Conservation (phyloP, 2,888 invertebrate species). For the Lysandra coridon region DNA sequence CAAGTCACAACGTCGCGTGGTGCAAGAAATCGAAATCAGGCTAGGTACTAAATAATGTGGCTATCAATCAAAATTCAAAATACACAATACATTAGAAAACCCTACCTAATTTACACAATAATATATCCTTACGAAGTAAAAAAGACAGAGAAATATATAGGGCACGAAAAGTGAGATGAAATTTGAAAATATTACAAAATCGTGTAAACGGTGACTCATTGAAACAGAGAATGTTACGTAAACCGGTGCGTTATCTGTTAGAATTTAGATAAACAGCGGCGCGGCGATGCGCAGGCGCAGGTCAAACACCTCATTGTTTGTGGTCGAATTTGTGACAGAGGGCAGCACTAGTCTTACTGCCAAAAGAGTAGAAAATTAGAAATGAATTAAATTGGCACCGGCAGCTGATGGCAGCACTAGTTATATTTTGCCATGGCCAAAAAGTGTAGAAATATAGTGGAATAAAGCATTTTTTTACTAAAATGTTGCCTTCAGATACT, state of each 20-base stretch:
- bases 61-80: too few relatives aligned
- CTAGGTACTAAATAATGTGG: too few relatives aligned
- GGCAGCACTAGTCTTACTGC: neutral
- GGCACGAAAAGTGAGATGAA: neutral
- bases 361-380: too few relatives aligned
- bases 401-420: too few relatives aligned
- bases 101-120: neutral
- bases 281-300: neutral
- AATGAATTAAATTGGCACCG: too few relatives aligned
- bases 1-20: too few relatives aligned
- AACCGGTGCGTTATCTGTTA: constrained; percentile 10
- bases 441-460: too few relatives aligned
- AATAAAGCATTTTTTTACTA: too few relatives aligned
- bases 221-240: constrained; percentile 7
- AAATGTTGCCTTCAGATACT: too few relatives aligned
- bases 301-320: neutral
- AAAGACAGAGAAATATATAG: neutral
- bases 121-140: neutral
- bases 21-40: too few relatives aligned
- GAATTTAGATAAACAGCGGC: neutral
- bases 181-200: neutral
- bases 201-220: neutral
- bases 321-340: neutral
- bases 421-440: too few relatives aligned
- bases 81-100: neutral